Base-by-base conservation (phyloP, 2,797 vertebrate species). In the Lates japonicus region DNA sequence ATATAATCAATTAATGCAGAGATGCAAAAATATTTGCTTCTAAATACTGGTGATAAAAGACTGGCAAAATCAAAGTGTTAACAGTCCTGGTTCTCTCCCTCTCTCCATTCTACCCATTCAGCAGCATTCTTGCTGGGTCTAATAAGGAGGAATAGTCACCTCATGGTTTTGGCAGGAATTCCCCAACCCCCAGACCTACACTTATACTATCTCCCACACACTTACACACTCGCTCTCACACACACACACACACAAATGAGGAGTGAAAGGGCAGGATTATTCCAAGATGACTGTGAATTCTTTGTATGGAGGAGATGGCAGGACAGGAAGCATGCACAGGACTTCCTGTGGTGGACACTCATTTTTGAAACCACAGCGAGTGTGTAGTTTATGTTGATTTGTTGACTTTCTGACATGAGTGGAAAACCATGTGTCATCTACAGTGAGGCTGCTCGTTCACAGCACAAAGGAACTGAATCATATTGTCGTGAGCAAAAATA, bases 211-310 rank as follows among this genome's bases (percentile, higher is more conserved):
- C 51, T 57, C 65, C 7, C 33, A 70, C 20, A 64, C 64, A 54
- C 51, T 57, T 54, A 68, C 72, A 37, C 68, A 44, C 52, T 39
- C 55, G 17, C 48, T 19, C 71, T 61, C 57, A 79, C 44, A 82
- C 58, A 80, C 29, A 31, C 20, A 63, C 58, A 75, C 37, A 71
- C 33, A 81, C 49, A 74, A 65, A 58, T 51, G 73, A 79, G 58
- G 82, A 90, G 84, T 94, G 87, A 95, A 89, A 90, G 82, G 86
- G 84, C 59, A 59, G 80, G 76, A 93, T 93, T 93, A 87, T 94
- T 94, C 88, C 19, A 88, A 88, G 70, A 86, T 92, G 88, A 94
- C 93, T 92, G 86, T 65, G 88, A 90, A 87, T 80, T 87, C 90
- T 93, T 93, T 95, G 93, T 92, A 35, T 33, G 48, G 63, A 86